These are phyloP conservation scores for Alsophila aescularia DNA, from an alignment of 2,888 invertebrate species.

Conservation along the genomic window DNA sequence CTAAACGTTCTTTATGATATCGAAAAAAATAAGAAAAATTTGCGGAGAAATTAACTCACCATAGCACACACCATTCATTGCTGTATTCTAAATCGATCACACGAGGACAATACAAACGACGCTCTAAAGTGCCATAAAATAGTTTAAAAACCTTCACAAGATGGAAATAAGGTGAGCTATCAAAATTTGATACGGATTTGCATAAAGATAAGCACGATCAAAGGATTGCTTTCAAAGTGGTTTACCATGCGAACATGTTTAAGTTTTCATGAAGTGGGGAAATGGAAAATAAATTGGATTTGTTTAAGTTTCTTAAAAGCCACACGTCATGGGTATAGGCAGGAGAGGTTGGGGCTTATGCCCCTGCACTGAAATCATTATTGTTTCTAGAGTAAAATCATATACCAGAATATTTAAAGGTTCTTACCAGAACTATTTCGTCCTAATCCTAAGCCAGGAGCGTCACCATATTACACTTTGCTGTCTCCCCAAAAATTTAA, in stretches of 20 bases:
- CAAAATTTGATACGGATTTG: conserved; percentile 78
- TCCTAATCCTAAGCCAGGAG: too few relatives aligned
- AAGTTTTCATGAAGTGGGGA: conserved; percentile 83
- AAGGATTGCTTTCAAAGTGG: conserved; percentile 82
- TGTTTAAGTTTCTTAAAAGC: conserved; percentile 79
- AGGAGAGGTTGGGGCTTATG: not conserved
- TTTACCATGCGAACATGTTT: conserved; percentile 82
- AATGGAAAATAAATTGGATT: conserved; percentile 84
- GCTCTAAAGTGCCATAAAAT: conserved; percentile 7
- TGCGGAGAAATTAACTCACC: not conserved
- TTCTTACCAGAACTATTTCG: too few relatives aligned
- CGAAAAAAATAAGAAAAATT: not conserved
- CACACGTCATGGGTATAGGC: conserved; percentile 31
- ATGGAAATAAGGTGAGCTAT: conserved; percentile 51
- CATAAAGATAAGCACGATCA: conserved; percentile 79
- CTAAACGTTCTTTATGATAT: too few relatives aligned
- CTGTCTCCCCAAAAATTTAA: not conserved
- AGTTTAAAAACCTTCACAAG: conserved; percentile 34
- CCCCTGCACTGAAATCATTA: not conserved
- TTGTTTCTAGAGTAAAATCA: not conserved
- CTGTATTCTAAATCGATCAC: not conserved
- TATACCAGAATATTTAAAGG: too few relatives aligned
- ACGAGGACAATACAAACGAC: not conserved
- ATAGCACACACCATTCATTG: not conserved
- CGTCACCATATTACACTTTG: too few relatives aligned